Conservation (phyloP, 2,113 vertebrate species). For the Protomyctophum bolini region DNA sequence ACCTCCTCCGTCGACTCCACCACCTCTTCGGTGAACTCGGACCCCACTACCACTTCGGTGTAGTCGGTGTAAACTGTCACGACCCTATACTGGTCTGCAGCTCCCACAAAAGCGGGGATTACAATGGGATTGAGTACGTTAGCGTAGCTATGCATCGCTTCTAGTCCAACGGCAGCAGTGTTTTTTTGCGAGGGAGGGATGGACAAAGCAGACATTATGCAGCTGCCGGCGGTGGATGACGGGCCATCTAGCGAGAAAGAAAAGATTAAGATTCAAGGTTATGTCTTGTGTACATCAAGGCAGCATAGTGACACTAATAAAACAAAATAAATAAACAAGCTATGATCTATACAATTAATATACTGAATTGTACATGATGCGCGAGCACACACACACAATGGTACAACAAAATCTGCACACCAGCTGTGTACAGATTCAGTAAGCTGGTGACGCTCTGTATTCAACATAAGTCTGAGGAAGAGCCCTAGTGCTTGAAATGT, state of each 20-base stretch:
- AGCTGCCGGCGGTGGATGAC: constrained; percentile 57
- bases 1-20: constrained; percentile 34
- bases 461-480: too few relatives aligned
- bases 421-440: too few relatives aligned
- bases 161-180: constrained; percentile 49
- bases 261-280: background rate
- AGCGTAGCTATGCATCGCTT: constrained; percentile 55
- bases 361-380: too few relatives aligned
- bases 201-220: constrained; percentile 75
- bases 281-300: too few relatives aligned
- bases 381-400: too few relatives aligned
- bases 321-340: too few relatives aligned
- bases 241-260: constrained; percentile 45
- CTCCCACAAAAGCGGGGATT: constrained; percentile 39
- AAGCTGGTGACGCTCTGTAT: too few relatives aligned
- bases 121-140: constrained; percentile 55
- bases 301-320: too few relatives aligned
- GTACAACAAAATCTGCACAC: too few relatives aligned
- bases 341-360: too few relatives aligned
- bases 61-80: constrained; percentile 68
- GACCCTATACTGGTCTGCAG: constrained; percentile 58
- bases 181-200: constrained; percentile 72
- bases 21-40: constrained; percentile 30
- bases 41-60: constrained; percentile 46
- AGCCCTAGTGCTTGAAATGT: too few relatives aligned